Conservation (phyloP, 2,113 vertebrate species). For the Kryptolebias marmoratus region DNA sequence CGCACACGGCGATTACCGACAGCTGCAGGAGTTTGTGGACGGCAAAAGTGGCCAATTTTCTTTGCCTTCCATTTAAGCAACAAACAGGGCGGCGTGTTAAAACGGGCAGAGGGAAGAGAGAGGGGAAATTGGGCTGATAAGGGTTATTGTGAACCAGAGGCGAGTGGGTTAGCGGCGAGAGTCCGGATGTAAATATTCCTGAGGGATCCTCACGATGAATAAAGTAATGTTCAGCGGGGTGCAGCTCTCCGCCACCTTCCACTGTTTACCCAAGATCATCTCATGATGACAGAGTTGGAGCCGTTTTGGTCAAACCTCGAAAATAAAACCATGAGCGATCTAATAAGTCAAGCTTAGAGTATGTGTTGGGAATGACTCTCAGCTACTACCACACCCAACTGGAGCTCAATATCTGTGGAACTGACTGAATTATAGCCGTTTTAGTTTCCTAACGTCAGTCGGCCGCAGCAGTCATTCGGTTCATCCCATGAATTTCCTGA, state of each 20-base stretch:
- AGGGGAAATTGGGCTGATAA: conserved; percentile 75
- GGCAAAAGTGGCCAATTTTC: conserved; percentile 85
- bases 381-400: no score
- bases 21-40: conserved; percentile 82
- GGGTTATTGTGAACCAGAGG: conserved; percentile 67
- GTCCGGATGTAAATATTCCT: conserved; percentile 61
- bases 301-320: no score
- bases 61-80: conserved; percentile 83
- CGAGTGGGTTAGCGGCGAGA: conserved; percentile 56
- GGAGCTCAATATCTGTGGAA: no score
- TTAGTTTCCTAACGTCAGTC: no score
- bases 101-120: conserved; percentile 61
- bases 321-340: no score
- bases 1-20: conserved; percentile 75
- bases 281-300: no score
- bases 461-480: no score
- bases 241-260: neutral
- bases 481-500: no score
- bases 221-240: conserved; percentile 22
- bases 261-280: no score
- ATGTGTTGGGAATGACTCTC: no score
- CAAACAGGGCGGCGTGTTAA: conserved; percentile 80
- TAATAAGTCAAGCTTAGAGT: no score
- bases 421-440: no score
- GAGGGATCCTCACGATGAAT: conserved; percentile 34